Base-by-base conservation (phyloP, 2,888 invertebrate genomes). In the Acrobasis repandana region DNA sequence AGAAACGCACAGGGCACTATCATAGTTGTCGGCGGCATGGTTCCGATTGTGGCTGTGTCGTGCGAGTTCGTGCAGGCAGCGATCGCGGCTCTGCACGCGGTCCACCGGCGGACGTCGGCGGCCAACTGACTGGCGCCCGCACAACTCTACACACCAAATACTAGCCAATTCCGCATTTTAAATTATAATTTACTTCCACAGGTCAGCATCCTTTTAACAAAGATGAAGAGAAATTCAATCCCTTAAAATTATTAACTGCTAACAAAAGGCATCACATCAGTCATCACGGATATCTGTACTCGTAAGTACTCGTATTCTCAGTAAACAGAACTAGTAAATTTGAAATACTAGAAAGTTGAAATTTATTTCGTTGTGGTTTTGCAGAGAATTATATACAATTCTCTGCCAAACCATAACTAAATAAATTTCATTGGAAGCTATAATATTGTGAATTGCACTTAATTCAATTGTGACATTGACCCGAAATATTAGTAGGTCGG, bases 1-100 rank as follows among this genome's bases (percentile, higher is more conserved):
- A 65, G 66, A 76, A 77, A 92, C 92, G 88, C 85, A 91, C 91
- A 92, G 80, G 88, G 90, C 82, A 92, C 91, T 80, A 92, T 86
- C 88, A 90, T 91, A 73, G 92, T 88, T 68, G 91, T 91, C 72
- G 92, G 92, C 82, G 92, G 92, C 92, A 92, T 92, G 85, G 76
- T 83, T 86, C 82, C 83, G 85, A 76, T 83, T 86, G 82, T 82
- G 80, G 79, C 75, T 71, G 74, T 75, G 72, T 58, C 18, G 50
- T 38, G 36, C 14, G 47, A 28, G 48, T 50, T 72, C 75, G 81
- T 78, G 81, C 78, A 76, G 76, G 75, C 73, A 71, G 71, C 74
- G 71, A 67, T 70, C 78, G 77, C 79, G 76, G 75, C 71, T 74
- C 71, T 71, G 82, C 87, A 83, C 89, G 86, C 85, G 85, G 80